Base-by-base conservation (phyloP, 1,140 invertebrate genomes). In the Anthonomus grandis region DNA sequence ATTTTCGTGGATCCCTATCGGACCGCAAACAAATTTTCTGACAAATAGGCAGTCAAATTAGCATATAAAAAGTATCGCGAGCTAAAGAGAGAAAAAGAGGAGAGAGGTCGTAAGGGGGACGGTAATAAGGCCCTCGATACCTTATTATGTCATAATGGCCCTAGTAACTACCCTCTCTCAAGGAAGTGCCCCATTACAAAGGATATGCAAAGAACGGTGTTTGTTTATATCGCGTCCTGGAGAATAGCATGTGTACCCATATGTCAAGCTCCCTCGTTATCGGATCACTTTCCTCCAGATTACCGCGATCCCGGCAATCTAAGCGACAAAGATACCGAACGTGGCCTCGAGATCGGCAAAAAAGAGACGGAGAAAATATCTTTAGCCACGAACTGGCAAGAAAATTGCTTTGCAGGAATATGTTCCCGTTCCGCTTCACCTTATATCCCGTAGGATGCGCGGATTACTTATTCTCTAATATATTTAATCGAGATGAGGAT, bases 211-310 rank as follows among this genome's bases (percentile, higher is more conserved):
- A 68, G 66, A 68, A 61, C 51, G 51, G 51, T 66, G 66, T 68
- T 68, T 68, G 66, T 68, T 68, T 68, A 68, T 68, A 68, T 64
- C 64, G 64, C 49, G 38, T 68, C 64, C 65, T 66, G 52, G n/a
- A 61, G 59, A 64, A 62, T 61, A 62, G 64, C 66, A 66, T 68
- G 61, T 68, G 66, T 68, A 68, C 59, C 66, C 66, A 68, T 68
- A 66, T 68, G 66, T 68, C 66, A 66, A 60, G 59, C 53, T 56
- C 63, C 55, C 48, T 64, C 57, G 64, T 68, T 68, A 68, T 68
- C 66, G 63, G 64, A 64, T 60, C 66, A 68, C 63, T 68, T 68
- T 68, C 60, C 60, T 61, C 60, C 62, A 68, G 66, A 68, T 68
- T 68, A 65, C 66, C 57, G 64, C 64, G 57, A 68, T 66, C 64